phyloP scores from a whole-genome alignment of 2,888 invertebrate genomes.

The Ariolimax columbianus region DNA sequence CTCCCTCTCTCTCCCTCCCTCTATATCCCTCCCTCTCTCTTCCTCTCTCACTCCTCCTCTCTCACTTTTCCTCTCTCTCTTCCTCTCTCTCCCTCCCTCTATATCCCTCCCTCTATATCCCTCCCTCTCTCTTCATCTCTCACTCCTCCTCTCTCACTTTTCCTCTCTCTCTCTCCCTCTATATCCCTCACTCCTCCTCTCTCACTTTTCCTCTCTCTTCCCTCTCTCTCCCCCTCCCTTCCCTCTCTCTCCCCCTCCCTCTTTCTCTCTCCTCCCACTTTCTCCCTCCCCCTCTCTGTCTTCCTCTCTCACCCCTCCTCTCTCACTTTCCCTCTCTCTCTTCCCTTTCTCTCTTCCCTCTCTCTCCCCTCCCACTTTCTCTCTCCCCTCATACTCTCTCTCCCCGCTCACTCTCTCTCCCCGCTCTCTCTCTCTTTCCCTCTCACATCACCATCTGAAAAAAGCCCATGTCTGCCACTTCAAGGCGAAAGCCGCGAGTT shows the following conservation, averaged over 20 bases:
- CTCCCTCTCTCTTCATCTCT: too few relatives aligned
- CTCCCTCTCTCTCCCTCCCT: background rate
- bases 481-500: too few relatives aligned
- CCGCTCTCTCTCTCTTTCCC: slow-evolving; percentile 12
- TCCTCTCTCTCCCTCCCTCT: too few relatives aligned
- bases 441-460: too few relatives aligned
- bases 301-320: too few relatives aligned
- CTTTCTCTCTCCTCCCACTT: too few relatives aligned
- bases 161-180: background rate
- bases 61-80: too few relatives aligned
- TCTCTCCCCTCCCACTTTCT: background rate
- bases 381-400: background rate
- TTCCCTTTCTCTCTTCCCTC: background rate
- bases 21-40: background rate
- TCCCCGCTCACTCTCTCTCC: background rate
- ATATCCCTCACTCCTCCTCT: background rate
- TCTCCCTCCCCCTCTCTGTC: background rate
- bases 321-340: too few relatives aligned
- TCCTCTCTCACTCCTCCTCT: too few relatives aligned
- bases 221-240: background rate
- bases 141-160: background rate
- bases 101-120: too few relatives aligned
- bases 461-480: too few relatives aligned
- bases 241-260: background rate
- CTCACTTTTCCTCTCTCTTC: background rate